Conservation (phyloP, 1,140 invertebrate genomes). For the Drosophila aff. region DNA sequence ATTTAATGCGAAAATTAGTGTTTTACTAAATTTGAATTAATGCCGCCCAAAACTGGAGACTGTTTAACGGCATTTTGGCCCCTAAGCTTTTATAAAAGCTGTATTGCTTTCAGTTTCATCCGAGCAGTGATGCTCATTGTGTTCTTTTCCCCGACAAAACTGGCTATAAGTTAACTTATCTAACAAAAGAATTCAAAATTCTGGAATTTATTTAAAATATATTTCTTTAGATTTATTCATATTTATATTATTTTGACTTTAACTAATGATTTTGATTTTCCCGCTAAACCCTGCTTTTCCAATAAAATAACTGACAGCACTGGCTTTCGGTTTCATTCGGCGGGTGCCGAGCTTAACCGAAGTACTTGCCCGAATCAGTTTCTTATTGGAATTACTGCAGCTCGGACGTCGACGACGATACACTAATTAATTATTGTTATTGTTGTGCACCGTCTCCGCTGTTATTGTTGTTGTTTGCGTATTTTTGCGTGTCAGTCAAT, state of each 20-base stretch:
- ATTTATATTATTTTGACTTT: neutral
- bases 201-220: no score
- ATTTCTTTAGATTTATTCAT: no score
- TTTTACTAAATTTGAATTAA: constrained; percentile 11
- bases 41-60: constrained; percentile 1
- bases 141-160: neutral
- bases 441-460: constrained; percentile 26
- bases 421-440: constrained; percentile 18
- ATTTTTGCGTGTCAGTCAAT: constrained; percentile 53
- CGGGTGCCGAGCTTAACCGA: constrained; percentile 8
- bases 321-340: constrained; percentile 34
- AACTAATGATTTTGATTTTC: neutral
- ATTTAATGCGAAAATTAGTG: neutral
- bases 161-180: neutral
- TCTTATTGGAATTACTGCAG: constrained; percentile 32
- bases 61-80: constrained; percentile 11
- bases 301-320: neutral
- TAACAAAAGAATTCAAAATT: neutral
- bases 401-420: constrained; percentile 32
- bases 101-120: constrained; percentile 16
- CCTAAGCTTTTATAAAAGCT: constrained; percentile 16
- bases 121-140: neutral
- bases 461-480: constrained; percentile 49
- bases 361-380: constrained; percentile 48
- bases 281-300: neutral